phyloP scores from a whole-genome alignment of 2,113 vertebrate species.

The Phalacrocorax aristotelis region DNA sequence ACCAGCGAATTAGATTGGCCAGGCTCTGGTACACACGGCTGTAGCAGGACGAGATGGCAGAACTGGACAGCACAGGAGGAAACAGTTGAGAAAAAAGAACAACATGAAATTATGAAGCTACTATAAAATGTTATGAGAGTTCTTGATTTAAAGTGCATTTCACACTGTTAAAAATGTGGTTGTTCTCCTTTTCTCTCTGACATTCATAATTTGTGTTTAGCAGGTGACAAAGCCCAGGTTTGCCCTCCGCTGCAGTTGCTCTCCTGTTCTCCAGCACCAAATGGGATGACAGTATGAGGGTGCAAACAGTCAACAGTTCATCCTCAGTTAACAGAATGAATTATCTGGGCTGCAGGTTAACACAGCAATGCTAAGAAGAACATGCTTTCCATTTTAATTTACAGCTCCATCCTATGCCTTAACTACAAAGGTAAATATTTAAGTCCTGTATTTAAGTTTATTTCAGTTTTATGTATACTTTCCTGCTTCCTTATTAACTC shows the following conservation, averaged over 20 bases:
- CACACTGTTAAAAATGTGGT: not conserved
- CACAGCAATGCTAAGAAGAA: not conserved
- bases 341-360: not conserved
- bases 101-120: not conserved
- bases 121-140: fast-evolving
- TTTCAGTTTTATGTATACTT: not conserved
- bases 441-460: not conserved
- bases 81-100: not conserved
- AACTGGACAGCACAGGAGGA: conserved; percentile 67
- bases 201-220: not conserved
- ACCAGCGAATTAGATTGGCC: conserved; percentile 97
- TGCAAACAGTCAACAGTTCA: not conserved
- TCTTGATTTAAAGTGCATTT: not conserved
- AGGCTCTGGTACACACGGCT: conserved; percentile 96
- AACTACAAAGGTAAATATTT: not conserved
- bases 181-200: not conserved
- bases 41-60: conserved; percentile 93
- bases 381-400: not conserved
- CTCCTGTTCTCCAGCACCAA: not conserved
- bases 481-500: conserved; percentile 32
- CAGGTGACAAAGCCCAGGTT: not conserved
- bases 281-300: not conserved
- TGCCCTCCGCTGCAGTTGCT: not conserved
- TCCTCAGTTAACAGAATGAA: not conserved
- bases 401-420: not conserved